phyloP scores from a whole-genome alignment of 2,797 vertebrate genomes.

The Notolepis coatsorum region DNA sequence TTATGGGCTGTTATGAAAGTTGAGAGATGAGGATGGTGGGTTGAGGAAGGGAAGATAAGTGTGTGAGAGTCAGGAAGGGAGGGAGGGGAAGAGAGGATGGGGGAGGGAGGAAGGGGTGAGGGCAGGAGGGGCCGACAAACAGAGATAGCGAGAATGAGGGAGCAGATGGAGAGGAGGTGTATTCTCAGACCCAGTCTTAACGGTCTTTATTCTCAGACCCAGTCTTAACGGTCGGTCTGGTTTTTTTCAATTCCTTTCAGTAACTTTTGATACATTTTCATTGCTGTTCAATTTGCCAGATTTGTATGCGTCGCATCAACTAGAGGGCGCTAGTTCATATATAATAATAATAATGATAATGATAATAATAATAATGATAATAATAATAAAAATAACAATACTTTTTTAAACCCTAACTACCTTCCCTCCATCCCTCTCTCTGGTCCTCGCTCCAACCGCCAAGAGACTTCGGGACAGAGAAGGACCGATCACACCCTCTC shows the following conservation, averaged over 20 bases:
- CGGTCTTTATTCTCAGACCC: conserved; percentile 32
- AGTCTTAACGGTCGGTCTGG: not conserved
- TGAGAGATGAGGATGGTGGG: conserved; percentile 45
- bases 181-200: conserved; percentile 42
- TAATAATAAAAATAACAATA: too few relatives aligned
- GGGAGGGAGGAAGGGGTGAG: conserved; percentile 33
- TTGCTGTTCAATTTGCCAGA: conserved; percentile 2
- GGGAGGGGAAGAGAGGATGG: conserved; percentile 28
- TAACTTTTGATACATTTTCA: conserved; percentile 20
- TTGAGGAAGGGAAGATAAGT: conserved; percentile 30
- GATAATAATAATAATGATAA: too few relatives aligned
- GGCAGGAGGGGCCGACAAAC: conserved; percentile 30
- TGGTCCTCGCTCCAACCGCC: conserved; percentile 19
- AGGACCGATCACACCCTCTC: conserved; percentile 25
- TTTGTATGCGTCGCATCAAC: conserved; percentile 21
- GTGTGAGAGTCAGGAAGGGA: conserved; percentile 58
- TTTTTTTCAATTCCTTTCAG: too few relatives aligned
- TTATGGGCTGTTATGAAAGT: conserved; percentile 26
- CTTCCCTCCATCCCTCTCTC: conserved; percentile 30
- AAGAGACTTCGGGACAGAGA: conserved; percentile 32
- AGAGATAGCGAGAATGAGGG: conserved; percentile 13
- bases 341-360: too few relatives aligned
- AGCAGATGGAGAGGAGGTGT: conserved; percentile 43
- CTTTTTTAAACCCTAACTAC: too few relatives aligned
- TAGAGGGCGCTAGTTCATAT: conserved; percentile 17